Base-by-base conservation (phyloP, 2,888 invertebrate species). In the Acanthacorydalis orientalis region DNA sequence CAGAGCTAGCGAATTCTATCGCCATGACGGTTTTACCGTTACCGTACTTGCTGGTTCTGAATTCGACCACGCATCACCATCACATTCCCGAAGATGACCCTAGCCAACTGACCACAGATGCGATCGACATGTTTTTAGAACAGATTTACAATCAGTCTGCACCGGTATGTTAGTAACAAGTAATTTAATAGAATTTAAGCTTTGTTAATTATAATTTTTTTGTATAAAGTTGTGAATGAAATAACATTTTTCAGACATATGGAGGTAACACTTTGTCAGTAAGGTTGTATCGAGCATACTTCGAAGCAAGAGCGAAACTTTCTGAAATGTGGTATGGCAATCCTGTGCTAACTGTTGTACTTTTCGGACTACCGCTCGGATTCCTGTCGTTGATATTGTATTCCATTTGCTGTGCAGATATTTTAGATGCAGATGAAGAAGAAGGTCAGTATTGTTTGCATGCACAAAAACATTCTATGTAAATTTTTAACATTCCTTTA, bases 331-430 rank as follows among this genome's bases (percentile, higher is more conserved):
- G 91, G 90, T 74, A 72, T 52, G 91, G 90, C 9, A 92, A 92
- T 69, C 92, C 96, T 0, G 87, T 96, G 51, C 69, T 98, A 51
- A 93, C 95, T 4, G 75, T 90, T 32, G 80, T 97, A 4, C 75
- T 98, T 46, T 93, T 98, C 65, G 95, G 96, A 1, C 73, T 97
- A 50, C 97, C 97, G 0, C 70, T 91, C 40, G 89, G 91, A 34
- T 95, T 98, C 63, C 74, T 98, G 15, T 83, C 88, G 16, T 77
- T 97, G 15, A 95, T 98, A 57, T 81, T 91, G 61, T 97, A 97
- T 64, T 91, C 93, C 1, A 83, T 95, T 52, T 97, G 92, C 67
- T 97, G 96, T 63, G 85, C 91, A 46, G 96, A 97, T 63, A 90
- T 96, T 57, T 69, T 93, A 53, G 95, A 93, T 63, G 89, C 89